These are phyloP conservation scores for Ooceraea biroi DNA, from an alignment of 1,140 invertebrate species.

Conservation along the genomic window DNA sequence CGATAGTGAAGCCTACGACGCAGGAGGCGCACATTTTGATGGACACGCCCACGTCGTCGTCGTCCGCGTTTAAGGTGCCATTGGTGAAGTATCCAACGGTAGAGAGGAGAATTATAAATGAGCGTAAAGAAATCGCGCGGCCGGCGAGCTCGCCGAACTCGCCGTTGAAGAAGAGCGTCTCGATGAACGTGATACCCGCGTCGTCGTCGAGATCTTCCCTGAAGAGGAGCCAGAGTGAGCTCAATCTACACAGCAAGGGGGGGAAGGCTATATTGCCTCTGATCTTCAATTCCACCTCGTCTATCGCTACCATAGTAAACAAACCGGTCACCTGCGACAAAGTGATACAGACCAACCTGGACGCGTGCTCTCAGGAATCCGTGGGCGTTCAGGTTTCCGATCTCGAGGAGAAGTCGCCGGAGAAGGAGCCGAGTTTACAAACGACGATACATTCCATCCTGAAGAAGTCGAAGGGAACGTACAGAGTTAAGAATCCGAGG, in stretches of 20 bases:
- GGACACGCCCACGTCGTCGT: slow-evolving; percentile 68
- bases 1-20: slow-evolving; percentile 5
- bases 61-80: slow-evolving; percentile 70
- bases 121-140: slow-evolving; percentile 53
- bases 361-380: slow-evolving; percentile 76
- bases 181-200: slow-evolving; percentile 80
- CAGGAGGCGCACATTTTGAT: slow-evolving; percentile 49
- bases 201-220: slow-evolving; percentile 67
- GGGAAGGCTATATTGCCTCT: slow-evolving; percentile 71
- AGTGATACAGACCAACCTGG: slow-evolving; percentile 82
- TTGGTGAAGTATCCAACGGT: slow-evolving; percentile 66
- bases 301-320: slow-evolving; percentile 84
- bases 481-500: slow-evolving; percentile 70
- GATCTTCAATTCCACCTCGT: slow-evolving; percentile 84
- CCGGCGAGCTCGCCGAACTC: slow-evolving; percentile 1
- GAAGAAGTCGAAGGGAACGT: slow-evolving; percentile 79
- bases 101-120: slow-evolving; percentile 33
- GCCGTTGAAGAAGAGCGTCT: slow-evolving; percentile 81
- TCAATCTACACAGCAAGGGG: slow-evolving; percentile 80
- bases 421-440: slow-evolving; percentile 77
- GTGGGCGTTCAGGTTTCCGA: slow-evolving; percentile 83
- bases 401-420: slow-evolving; percentile 78
- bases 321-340: slow-evolving; percentile 83
- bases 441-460: slow-evolving; percentile 78
- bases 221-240: slow-evolving; percentile 84